These are phyloP conservation scores for Anorthoa munda DNA, from an alignment of 2,888 invertebrate species.

Conservation along the genomic window DNA sequence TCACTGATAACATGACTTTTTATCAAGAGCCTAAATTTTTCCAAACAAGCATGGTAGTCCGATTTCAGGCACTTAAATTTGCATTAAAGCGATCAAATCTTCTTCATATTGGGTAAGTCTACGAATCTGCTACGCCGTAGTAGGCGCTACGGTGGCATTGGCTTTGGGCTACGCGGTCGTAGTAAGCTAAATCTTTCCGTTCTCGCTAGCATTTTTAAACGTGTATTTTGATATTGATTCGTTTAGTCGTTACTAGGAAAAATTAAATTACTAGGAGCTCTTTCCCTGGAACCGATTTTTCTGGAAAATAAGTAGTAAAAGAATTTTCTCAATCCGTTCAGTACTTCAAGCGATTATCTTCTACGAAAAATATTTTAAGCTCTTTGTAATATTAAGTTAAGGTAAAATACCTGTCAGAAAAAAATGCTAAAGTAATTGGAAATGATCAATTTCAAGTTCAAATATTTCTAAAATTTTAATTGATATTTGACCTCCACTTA, in stretches of 20 bases:
- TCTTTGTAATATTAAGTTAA: too few relatives aligned
- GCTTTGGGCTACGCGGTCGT: not conserved
- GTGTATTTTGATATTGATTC: not conserved
- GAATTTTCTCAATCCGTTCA: too few relatives aligned
- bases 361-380: too few relatives aligned
- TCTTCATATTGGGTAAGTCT: not conserved
- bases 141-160: not conserved
- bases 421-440: not conserved
- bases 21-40: too few relatives aligned
- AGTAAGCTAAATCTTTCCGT: not conserved
- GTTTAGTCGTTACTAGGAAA: not conserved
- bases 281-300: not conserved
- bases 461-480: conserved; percentile 24
- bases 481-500: conserved; percentile 20
- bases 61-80: not conserved
- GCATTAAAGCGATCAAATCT: not conserved
- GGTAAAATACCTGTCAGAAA: not conserved
- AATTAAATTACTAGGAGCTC: not conserved
- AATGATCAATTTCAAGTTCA: conserved; percentile 7
- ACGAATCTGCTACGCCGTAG: conserved; percentile 41
- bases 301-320: not conserved
- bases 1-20: too few relatives aligned
- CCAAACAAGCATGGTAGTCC: too few relatives aligned
- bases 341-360: too few relatives aligned
- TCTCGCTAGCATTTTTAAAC: not conserved